Evolutionary conservation across 64 coral and sea anemone species (phyloP).

Genomic region (Catalaphyllia jardinei): DNA sequence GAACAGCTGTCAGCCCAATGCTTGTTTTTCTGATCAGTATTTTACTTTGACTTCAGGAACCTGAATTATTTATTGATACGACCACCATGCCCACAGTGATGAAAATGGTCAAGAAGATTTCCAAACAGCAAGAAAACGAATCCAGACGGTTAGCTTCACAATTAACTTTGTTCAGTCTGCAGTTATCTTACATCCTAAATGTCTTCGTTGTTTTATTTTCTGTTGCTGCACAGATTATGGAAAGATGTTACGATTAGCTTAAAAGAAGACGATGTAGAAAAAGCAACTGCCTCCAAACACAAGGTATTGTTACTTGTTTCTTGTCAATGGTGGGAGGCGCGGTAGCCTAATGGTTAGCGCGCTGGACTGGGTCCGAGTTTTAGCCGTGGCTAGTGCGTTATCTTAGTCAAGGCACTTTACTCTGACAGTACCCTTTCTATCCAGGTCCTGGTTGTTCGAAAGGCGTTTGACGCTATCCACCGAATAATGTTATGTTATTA

Average conservation of each 20-base stretch:
- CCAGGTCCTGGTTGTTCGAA: too few relatives aligned
- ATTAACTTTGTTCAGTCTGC: not conserved
- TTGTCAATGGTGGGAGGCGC: too few relatives aligned
- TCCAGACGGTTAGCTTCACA: conserved; percentile 61
- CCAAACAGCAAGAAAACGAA: conserved; percentile 80
- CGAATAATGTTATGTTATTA: too few relatives aligned
- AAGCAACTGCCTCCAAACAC: conserved; percentile 88
- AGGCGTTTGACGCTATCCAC: too few relatives aligned
- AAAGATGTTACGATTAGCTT: conserved; percentile 85
- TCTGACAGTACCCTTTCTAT: too few relatives aligned
- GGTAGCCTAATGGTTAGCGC: not conserved
- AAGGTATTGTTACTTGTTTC: conserved; percentile 54
- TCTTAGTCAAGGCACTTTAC: too few relatives aligned
- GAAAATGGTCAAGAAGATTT: conserved; percentile 78
- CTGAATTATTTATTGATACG: conserved; percentile 81
- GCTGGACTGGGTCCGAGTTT: not conserved
- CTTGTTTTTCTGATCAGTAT: not conserved
- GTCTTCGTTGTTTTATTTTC: not conserved
- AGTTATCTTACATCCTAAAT: not conserved
- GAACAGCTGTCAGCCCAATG: too few relatives aligned
- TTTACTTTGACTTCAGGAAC: conserved; percentile 53
- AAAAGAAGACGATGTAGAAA: conserved; percentile 81
- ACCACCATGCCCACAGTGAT: conserved; percentile 64
- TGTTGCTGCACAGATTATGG: conserved; percentile 73
- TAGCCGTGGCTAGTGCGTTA: too few relatives aligned